Evolutionary conservation across 1,140 invertebrate genomes (phyloP).

Genomic region (Meloidogyne hapla): DNA sequence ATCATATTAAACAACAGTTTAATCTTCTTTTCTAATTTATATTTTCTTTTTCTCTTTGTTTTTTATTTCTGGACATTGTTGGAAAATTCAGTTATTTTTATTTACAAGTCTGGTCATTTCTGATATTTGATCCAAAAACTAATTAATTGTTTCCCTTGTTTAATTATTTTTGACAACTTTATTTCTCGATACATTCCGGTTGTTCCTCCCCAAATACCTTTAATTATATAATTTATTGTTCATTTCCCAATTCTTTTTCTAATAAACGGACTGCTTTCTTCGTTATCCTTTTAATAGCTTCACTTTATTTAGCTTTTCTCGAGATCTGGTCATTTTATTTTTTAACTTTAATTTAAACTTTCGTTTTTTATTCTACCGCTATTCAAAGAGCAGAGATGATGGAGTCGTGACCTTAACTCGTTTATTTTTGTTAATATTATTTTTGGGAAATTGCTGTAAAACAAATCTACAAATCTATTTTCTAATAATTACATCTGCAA

Average conservation of each 20-base stretch:
- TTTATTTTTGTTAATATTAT: too few relatives aligned
- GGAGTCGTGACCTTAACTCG: too few relatives aligned
- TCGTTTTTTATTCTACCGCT: too few relatives aligned
- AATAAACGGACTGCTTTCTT: neutral
- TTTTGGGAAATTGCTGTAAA: too few relatives aligned
- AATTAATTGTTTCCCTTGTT: neutral
- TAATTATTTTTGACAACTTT: neutral
- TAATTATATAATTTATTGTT: neutral
- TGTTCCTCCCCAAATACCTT: neutral
- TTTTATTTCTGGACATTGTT: neutral
- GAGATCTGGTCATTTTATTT: too few relatives aligned
- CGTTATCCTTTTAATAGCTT: neutral
- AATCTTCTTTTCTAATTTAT: neutral
- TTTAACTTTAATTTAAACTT: too few relatives aligned
- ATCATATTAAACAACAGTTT: neutral
- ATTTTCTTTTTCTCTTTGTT: neutral
- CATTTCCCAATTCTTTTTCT: neutral
- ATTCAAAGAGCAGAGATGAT: too few relatives aligned
- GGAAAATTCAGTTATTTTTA: too few relatives aligned
- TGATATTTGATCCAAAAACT: neutral
- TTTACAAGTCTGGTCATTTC: constrained; percentile 3
- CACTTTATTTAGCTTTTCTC: too few relatives aligned
- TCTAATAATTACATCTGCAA: too few relatives aligned
- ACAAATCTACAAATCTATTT: too few relatives aligned
- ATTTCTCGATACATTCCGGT: neutral